Percentiles rank a stretch among this genome's conserved stretches.
Evolutionary conservation across 1,140 invertebrate species (phyloP).

Genomic region (Leptonema lineaticorne): DNA sequence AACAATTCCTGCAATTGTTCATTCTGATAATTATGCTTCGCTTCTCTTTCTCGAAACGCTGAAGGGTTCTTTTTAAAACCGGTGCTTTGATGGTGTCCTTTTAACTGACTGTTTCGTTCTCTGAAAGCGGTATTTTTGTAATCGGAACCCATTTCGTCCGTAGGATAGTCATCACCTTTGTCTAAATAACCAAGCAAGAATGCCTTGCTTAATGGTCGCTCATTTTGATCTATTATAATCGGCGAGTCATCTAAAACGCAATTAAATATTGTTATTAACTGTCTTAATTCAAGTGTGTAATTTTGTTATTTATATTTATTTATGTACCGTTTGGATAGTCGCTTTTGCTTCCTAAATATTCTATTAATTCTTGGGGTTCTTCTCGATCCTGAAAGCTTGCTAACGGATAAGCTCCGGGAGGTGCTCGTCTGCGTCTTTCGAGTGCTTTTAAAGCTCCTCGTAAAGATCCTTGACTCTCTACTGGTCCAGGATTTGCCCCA

Average conservation of each 20-base stretch:
- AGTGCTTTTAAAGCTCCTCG: constrained; percentile 53
- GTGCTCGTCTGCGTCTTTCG: constrained; percentile 51
- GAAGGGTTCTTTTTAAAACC: constrained; percentile 45
- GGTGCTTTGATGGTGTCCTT: constrained; percentile 4
- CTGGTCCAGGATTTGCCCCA: constrained; percentile 43
- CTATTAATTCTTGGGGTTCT: constrained; percentile 20
- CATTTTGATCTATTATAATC: constrained; percentile 26
- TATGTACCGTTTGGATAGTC: constrained; percentile 30
- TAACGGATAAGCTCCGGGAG: constrained; percentile 42
- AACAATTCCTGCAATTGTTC: constrained; percentile 60
- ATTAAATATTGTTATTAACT: background rate
- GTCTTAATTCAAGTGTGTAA: background rate
- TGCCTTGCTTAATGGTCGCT: constrained; percentile 13
- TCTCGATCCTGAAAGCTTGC: constrained; percentile 35
- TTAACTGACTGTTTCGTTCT: constrained; percentile 27
- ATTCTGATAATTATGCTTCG: constrained; percentile 49
- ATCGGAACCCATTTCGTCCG: constrained; percentile 26
- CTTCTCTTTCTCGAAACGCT: constrained; percentile 56
- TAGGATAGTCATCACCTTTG: constrained; percentile 29
- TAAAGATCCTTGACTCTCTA: constrained; percentile 44
- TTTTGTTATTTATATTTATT: background rate
- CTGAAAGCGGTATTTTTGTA: constrained; percentile 35
- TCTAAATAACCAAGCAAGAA: constrained; percentile 25
- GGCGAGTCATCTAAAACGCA: constrained; percentile 26
- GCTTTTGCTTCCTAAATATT: constrained; percentile 28